Evolutionary conservation across 2,888 invertebrate species (phyloP).

Genomic region (Caenorhabditis macrosperma): DNA sequence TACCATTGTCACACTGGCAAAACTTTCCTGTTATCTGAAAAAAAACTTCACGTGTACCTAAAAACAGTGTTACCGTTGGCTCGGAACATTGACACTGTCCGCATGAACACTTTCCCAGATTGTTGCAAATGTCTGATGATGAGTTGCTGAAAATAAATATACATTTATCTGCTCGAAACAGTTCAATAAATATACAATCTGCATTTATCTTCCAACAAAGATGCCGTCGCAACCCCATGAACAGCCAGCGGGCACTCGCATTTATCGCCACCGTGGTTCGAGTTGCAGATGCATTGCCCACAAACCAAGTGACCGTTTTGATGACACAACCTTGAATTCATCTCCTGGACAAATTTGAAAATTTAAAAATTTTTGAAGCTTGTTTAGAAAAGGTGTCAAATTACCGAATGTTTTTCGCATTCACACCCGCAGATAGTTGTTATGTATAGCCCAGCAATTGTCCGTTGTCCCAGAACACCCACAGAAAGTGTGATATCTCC

Average conservation of each 20-base stretch:
- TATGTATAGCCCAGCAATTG: conserved; percentile 67
- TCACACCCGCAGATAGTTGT: conserved; percentile 79
- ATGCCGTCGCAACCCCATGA: conserved; percentile 68
- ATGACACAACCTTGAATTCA: conserved; percentile 71
- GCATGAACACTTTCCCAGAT: conserved; percentile 74
- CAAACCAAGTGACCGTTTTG: conserved; percentile 75
- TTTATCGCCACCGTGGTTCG: conserved; percentile 68
- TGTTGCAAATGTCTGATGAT: conserved; percentile 67
- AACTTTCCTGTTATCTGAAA: conserved; percentile 73
- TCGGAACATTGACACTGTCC: conserved; percentile 73
- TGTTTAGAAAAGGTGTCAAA: background rate
- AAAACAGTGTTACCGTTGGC: conserved; percentile 45
- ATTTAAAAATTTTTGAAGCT: too few species aligned
- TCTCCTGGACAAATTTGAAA: conserved; percentile 66
- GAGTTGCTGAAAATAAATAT: conserved; percentile 50
- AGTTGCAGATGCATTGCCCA: conserved; percentile 73
- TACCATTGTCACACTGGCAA: conserved; percentile 76
- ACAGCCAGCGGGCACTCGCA: conserved; percentile 72
- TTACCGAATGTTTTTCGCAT: conserved; percentile 74
- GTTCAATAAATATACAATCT: conserved; percentile 70
- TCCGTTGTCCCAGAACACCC: conserved; percentile 75
- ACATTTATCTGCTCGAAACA: too few species aligned
- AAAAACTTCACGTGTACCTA: too few species aligned
- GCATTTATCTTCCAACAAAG: conserved; percentile 71
- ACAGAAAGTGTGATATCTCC: conserved; percentile 76